Conservation (phyloP, 2,113 vertebrate genomes). For the Stigmatopora nigra region DNA sequence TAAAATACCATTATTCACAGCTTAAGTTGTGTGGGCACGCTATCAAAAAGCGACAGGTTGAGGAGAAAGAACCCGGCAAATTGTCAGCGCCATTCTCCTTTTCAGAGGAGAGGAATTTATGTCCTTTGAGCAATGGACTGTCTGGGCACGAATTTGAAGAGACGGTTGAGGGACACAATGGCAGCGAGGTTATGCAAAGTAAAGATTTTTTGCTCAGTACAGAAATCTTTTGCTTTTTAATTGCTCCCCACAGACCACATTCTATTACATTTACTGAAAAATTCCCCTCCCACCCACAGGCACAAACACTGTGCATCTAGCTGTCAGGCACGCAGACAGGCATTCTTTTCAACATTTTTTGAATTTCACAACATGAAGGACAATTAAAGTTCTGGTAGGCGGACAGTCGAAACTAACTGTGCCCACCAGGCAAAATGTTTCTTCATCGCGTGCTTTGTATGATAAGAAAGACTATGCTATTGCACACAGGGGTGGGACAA, state of each 20-base stretch:
- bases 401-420: conserved; percentile 57
- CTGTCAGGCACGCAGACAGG: conserved; percentile 52
- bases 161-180: conserved; percentile 45
- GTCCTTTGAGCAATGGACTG: conserved; percentile 38
- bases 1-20: conserved; percentile 44
- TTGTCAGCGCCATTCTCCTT: conserved; percentile 25
- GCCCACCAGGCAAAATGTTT: conserved; percentile 41
- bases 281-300: conserved; percentile 3
- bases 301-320: conserved; percentile 9
- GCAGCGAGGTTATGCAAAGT: conserved; percentile 50
- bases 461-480: conserved; percentile 23
- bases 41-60: conserved; percentile 51
- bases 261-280: conserved; percentile 46
- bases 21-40: conserved; percentile 36
- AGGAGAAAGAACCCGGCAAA: conserved; percentile 35
- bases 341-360: conserved; percentile 55
- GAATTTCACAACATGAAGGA: conserved; percentile 58
- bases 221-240: conserved; percentile 38
- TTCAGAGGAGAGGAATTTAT: conserved; percentile 36
- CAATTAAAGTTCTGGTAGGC: conserved; percentile 62
- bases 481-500: conserved; percentile 27
- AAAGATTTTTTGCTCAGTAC: conserved; percentile 26
- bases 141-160: conserved; percentile 51
- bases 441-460: conserved; percentile 9
- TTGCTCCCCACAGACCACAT: conserved; percentile 34